These are phyloP conservation scores for Rhizomys pruinosus DNA, from an alignment of 2,113 vertebrate species.

Conservation along the genomic window DNA sequence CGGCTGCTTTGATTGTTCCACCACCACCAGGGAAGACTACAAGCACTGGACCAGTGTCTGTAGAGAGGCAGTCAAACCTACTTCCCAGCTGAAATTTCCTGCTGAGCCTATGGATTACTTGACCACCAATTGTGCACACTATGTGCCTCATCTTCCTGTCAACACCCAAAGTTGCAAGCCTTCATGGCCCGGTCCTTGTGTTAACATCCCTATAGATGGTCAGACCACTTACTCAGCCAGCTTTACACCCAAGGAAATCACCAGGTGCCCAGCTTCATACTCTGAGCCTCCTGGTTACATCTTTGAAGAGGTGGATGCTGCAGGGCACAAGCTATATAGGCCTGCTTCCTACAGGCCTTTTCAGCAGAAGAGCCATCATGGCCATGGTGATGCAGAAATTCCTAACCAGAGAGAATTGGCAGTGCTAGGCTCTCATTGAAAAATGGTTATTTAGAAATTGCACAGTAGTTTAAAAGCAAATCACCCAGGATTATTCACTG, in stretches of 20 bases:
- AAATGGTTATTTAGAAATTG: constrained; percentile 63
- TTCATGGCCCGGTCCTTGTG: neutral
- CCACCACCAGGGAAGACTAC: constrained; percentile 83
- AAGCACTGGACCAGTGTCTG: constrained; percentile 74
- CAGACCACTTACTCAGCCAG: constrained; percentile 75
- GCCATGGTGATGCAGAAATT: constrained; percentile 3
- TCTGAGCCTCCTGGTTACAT: constrained; percentile 68
- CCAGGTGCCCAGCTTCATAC: constrained; percentile 77
- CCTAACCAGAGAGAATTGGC: constrained; percentile 57
- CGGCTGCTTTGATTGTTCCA: constrained; percentile 70
- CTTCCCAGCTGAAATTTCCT: constrained; percentile 47
- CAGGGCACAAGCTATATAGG: constrained; percentile 79
- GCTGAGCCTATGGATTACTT: constrained; percentile 72
- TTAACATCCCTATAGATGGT: constrained; percentile 16
- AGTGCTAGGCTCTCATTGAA: constrained; percentile 56
- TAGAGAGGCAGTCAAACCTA: neutral
- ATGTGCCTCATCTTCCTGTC: constrained; percentile 71
- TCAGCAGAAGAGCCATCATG: constrained; percentile 22
- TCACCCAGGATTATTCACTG: constrained; percentile 56
- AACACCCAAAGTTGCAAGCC: constrained; percentile 76
- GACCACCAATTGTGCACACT: constrained; percentile 74
- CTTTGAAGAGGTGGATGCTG: constrained; percentile 71
- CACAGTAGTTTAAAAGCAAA: constrained; percentile 58
- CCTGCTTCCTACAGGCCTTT: constrained; percentile 19
- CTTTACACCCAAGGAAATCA: constrained; percentile 75